Evolutionary conservation across 2,113 vertebrate species (phyloP).

Genomic region (Actinemys pallida): DNA sequence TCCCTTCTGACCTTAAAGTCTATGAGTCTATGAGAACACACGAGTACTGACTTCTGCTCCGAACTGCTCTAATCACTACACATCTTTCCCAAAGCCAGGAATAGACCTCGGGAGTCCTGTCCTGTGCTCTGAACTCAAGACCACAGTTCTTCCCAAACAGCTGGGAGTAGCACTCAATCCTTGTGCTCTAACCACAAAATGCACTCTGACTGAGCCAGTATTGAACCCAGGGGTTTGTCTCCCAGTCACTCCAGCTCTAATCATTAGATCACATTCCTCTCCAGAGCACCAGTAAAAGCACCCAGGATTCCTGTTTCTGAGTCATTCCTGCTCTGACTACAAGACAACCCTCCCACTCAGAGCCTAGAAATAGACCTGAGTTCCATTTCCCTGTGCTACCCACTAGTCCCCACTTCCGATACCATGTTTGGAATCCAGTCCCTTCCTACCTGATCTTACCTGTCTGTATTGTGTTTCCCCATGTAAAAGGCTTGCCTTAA

Average conservation of each 20-base stretch:
- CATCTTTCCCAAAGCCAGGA: not conserved
- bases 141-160: not conserved
- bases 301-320: not conserved
- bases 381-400: not conserved
- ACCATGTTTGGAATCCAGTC: not conserved
- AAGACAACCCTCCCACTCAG: not conserved
- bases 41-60: not conserved
- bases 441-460: not conserved
- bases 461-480: not conserved
- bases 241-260: not conserved
- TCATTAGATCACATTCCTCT: not conserved
- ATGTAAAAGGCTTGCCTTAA: not conserved
- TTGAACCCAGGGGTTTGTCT: not conserved
- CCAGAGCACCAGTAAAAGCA: not conserved
- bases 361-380: not conserved
- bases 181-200: not conserved
- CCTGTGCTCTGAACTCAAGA: not conserved
- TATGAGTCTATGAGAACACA: not conserved
- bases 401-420: not conserved
- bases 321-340: not conserved
- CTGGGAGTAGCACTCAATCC: not conserved
- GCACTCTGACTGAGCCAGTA: not conserved
- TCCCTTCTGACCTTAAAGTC: no score
- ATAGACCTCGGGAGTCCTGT: not conserved
- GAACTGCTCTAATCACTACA: not conserved